phyloP scores from a whole-genome alignment of 2,888 invertebrate genomes.

The Ectropis crepuscularia region DNA sequence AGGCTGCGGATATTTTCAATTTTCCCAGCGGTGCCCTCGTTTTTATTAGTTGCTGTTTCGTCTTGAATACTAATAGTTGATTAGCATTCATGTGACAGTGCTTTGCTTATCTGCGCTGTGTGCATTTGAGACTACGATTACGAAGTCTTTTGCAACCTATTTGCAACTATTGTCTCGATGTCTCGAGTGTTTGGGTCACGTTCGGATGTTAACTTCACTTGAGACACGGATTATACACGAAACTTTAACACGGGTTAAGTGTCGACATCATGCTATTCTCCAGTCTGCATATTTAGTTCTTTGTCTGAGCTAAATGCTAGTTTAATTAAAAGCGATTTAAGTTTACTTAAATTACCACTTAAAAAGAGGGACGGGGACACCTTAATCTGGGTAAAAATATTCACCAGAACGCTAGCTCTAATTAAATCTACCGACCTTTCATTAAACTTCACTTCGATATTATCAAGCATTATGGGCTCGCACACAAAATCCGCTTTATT shows the following conservation, averaged over 20 bases:
- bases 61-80: conserved; percentile 79
- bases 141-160: conserved; percentile 27
- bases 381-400: conserved; percentile 21
- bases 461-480: conserved; percentile 39
- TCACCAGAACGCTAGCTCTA: conserved; percentile 19
- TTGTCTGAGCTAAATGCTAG: conserved; percentile 1
- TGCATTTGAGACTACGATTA: conserved; percentile 32
- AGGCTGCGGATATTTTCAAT: conserved; percentile 84
- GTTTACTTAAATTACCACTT: conserved; percentile 14
- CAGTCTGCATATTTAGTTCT: background rate
- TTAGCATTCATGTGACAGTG: conserved; percentile 73
- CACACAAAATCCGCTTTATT: conserved; percentile 45
- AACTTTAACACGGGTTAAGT: background rate
- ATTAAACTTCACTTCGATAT: conserved; percentile 38
- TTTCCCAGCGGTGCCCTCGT: conserved; percentile 75
- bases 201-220: background rate
- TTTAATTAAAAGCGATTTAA: conserved; percentile 5
- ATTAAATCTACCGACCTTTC: conserved; percentile 28
- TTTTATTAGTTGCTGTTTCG: conserved; percentile 83
- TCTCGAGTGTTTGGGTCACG: conserved; percentile 17
- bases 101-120: conserved; percentile 52
- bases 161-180: conserved; percentile 23
- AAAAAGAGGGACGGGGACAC: conserved; percentile 13
- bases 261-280: background rate
- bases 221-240: background rate